phyloP scores from a whole-genome alignment of 2,113 vertebrate genomes.

The Axis porcinus region DNA sequence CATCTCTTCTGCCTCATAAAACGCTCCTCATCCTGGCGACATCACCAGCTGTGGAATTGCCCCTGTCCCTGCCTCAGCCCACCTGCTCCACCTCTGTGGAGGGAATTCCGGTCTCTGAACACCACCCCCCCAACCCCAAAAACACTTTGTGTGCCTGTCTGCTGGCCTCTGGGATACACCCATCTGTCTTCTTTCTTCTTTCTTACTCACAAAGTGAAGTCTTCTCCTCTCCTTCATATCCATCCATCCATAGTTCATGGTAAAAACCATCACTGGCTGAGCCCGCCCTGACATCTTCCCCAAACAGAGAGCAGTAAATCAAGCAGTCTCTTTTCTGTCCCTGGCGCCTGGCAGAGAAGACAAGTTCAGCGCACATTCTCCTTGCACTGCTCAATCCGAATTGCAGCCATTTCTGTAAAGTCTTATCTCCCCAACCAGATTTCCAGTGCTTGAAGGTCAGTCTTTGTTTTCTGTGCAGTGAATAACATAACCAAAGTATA shows the following conservation, averaged over 20 bases:
- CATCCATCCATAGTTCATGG: no score
- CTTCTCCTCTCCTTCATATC: not conserved
- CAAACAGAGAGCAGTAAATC: not conserved
- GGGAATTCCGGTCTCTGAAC: not conserved
- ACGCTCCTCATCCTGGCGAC: not conserved
- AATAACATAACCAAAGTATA: not conserved
- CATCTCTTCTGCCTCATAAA: no score
- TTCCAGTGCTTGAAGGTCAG: not conserved
- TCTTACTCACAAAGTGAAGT: not conserved
- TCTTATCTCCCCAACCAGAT: not conserved
- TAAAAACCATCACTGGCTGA: no score
- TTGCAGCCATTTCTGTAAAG: not conserved
- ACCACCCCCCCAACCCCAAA: no score
- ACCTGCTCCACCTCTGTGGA: not conserved
- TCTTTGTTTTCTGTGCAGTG: not conserved
- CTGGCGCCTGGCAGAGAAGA: no score
- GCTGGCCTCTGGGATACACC: fast-evolving
- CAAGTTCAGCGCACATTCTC: fast-evolving
- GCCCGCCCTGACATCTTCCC: not conserved
- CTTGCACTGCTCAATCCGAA: not conserved
- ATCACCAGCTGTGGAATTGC: not conserved
- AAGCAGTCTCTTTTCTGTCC: not conserved
- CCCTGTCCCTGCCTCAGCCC: fast-evolving
- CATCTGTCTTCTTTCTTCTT: not conserved
- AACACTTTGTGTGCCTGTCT: not conserved